phyloP scores from a whole-genome alignment of 1,140 invertebrate species.

The Laupala kohalensis region DNA sequence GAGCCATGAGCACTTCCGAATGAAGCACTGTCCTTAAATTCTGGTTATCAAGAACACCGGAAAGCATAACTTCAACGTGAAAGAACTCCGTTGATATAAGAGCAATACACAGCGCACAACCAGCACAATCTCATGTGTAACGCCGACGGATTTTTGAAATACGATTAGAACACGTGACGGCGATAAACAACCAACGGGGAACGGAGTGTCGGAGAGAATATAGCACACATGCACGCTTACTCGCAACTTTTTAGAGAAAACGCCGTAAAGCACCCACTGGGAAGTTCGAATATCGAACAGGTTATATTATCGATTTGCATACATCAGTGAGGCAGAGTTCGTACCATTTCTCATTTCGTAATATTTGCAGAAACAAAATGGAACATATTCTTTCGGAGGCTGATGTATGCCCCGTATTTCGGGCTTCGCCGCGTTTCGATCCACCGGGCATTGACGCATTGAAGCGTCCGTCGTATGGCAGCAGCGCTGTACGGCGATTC shows the following conservation, averaged over 20 bases:
- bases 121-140: too few species aligned
- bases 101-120: not conserved
- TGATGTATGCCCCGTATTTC: not conserved
- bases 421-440: not conserved
- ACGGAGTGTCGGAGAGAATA: too few species aligned
- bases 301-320: not conserved
- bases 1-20: not conserved
- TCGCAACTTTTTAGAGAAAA: not conserved
- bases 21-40: not conserved
- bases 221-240: too few species aligned
- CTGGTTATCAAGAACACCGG: not conserved
- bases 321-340: not conserved
- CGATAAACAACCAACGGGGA: not conserved
- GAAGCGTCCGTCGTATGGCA: not conserved
- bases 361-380: not conserved
- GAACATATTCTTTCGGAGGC: not conserved
- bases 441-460: not conserved
- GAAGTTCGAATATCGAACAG: not conserved
- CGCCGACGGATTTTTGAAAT: not conserved
- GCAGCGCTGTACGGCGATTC: not conserved
- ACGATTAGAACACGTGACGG: not conserved
- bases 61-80: not conserved
- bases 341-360: not conserved
- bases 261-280: not conserved
- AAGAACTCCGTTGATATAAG: not conserved